Base-by-base conservation (phyloP, 1,140 invertebrate species). In the Hormaphis cornu region DNA sequence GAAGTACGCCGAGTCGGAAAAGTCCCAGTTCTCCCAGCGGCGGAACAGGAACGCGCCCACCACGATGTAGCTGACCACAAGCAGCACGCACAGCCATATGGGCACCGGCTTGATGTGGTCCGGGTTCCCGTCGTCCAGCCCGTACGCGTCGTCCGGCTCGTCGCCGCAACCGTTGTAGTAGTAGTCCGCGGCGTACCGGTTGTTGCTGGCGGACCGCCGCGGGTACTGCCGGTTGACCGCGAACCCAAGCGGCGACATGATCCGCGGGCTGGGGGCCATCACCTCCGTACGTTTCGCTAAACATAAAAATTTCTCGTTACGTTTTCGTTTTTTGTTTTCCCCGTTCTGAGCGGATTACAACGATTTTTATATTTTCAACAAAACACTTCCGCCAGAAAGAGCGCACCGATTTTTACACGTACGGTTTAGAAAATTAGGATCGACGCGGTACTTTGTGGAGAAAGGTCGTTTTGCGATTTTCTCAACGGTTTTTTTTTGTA, bases 1-100 rank as follows among this genome's bases (percentile, higher is more conserved):
- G 78, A 96, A 97, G 77, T 97, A 97, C 1, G 91, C 91, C 0
- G 92, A 90, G 76, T 97, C 92, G 61, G 95, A 81, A 74, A 91
- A 92, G 0, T 82, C 82, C 94, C 94, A 97, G 5, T 78, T 73
- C 79, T 97, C 93, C 92, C 91, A 88, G 59, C 83, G 81, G 52
- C 84, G 84, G 79, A 97, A 95, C 0, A 95, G 83, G 70, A 86
- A 89, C 1, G 90, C 91, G 2, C 93, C 92, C 0, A 87, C 89
- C 48, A 93, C 82, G 72, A 95, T 94, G 76, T 95, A 95, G 40
- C 89, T 88, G 14, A 93, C 84, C 4, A 95, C 93, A 1, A 95
- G 82, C 73, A 91, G 87, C 40, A 95, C 87, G 76, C 91, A 93
- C 28, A 95, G 79, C 89, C 91, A 93, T 74, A 96, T 95, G 0